Conservation (phyloP, 2,888 invertebrate species). For the Saturnia pavonia region DNA sequence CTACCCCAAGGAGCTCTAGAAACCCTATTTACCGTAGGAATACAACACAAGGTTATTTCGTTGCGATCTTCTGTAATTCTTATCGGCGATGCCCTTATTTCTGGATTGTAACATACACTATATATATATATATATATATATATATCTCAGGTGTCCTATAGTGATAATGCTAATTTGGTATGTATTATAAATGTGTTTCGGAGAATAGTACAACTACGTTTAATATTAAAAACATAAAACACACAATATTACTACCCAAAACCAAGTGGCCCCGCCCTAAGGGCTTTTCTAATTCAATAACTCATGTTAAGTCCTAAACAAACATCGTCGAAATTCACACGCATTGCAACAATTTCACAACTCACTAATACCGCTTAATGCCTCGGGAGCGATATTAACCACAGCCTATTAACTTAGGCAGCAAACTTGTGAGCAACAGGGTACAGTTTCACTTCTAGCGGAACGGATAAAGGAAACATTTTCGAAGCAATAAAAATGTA, state of each 20-base stretch:
- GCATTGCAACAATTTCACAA: conserved; percentile 22
- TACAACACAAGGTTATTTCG: too few relatives aligned
- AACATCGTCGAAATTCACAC: conserved; percentile 19
- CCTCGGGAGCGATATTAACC: conserved; percentile 22
- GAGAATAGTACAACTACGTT: background rate
- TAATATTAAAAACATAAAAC: conserved; percentile 8
- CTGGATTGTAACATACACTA: background rate
- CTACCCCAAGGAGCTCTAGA: too few relatives aligned
- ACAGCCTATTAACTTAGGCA: conserved; percentile 22
- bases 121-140: background rate
- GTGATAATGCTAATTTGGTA: background rate
- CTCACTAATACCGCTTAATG: conserved; percentile 22
- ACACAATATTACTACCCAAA: background rate
- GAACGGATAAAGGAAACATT: background rate
- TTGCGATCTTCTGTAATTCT: background rate
- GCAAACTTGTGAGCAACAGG: conserved; percentile 10
- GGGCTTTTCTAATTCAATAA: conserved; percentile 20
- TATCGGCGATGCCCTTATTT: background rate
- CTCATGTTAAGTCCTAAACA: conserved; percentile 19
- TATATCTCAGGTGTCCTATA: background rate
- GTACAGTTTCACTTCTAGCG: conserved; percentile 8
- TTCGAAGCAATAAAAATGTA: background rate
- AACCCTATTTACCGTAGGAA: background rate
- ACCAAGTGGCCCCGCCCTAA: background rate
- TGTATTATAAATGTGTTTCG: background rate